Base-by-base conservation (phyloP, 2,888 invertebrate species). In the Hydraecia micacea region DNA sequence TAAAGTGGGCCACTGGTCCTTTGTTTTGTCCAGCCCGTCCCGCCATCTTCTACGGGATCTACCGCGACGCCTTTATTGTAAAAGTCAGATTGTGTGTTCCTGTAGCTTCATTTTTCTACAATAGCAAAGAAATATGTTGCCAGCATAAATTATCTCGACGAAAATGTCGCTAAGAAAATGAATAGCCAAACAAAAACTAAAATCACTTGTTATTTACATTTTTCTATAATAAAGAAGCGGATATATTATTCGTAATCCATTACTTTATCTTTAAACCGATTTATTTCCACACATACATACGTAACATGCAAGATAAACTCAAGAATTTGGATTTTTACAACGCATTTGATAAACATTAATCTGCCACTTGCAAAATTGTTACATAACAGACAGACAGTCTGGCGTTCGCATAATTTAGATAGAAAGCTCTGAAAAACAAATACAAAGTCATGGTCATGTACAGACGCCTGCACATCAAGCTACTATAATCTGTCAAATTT, bases 341-440 rank as follows among this genome's bases (percentile, higher is more conserved):
- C 28, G 21, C n/a, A 72, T 81, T 49, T 69, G 58, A 70, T 70
- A 73, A 46, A 62, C 58, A 72, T 69, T 28, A 81, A 81, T 85
- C 67, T 60, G 4, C 5, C 13, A 36, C 11, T 67, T 36, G 49
- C 77, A 68, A 68, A 75, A 73, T n/a, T 62, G 60, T 81, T 62
- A 46, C 25, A 49, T 58, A 70, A 67, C n/a, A 62, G 11, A 46
- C 46, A 1, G 15, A 18, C 46, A 1, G 15, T 13, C 39, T 36
- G 36, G 21, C 65, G 25, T 28, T 63, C 55, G 36, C 60, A 70
- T 70, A 52, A 83, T 67, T 80, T 28, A 70, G 5, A 52, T 46
- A 62, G 72, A 86, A 84, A 73, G 36, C 36, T 70, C 52, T 62
- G 36, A 86, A 86, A 63, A 86, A 67, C 42, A 52, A 71, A 67